These are phyloP conservation scores for Lepidothrix coronata DNA, from an alignment of 2,113 vertebrate genomes.

Conservation along the genomic window DNA sequence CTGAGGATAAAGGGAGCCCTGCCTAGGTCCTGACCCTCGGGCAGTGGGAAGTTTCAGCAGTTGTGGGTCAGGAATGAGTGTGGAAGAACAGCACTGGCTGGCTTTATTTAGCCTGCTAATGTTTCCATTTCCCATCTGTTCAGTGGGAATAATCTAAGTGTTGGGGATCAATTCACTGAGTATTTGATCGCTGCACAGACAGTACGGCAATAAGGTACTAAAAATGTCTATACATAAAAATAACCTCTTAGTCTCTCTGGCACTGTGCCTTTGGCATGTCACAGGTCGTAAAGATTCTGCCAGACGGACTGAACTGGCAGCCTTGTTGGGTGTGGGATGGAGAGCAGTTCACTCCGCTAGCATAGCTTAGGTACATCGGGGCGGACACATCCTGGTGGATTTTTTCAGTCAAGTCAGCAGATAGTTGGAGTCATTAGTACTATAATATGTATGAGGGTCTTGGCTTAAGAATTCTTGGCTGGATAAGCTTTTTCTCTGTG, in stretches of 20 bases:
- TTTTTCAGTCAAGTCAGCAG: conserved; percentile 66
- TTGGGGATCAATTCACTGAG: conserved; percentile 40
- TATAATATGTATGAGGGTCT: conserved; percentile 20
- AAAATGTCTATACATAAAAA: conserved; percentile 68
- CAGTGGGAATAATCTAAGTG: conserved; percentile 21
- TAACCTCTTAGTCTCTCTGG: conserved; percentile 60
- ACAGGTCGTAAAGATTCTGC: conserved; percentile 44
- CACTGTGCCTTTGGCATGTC: conserved; percentile 46
- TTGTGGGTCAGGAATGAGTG: neutral
- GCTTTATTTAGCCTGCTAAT: conserved; percentile 35
- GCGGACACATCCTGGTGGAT: conserved; percentile 15
- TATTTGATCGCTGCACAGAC: neutral
- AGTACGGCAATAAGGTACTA: conserved; percentile 58
- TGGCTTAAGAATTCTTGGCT: conserved; percentile 45
- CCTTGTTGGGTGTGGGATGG: neutral
- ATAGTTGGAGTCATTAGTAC: conserved; percentile 40
- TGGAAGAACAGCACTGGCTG: neutral
- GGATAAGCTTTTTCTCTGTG: neutral
- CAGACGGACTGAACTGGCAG: conserved; percentile 52
- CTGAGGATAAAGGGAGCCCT: neutral
- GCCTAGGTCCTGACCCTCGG: neutral
- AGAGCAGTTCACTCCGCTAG: conserved; percentile 19
- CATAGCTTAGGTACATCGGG: conserved; percentile 31
- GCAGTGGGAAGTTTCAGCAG: neutral
- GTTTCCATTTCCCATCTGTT: conserved; percentile 50